Evolutionary conservation across 2,797 vertebrate genomes (phyloP).

Genomic region (Phataginus tricuspis): DNA sequence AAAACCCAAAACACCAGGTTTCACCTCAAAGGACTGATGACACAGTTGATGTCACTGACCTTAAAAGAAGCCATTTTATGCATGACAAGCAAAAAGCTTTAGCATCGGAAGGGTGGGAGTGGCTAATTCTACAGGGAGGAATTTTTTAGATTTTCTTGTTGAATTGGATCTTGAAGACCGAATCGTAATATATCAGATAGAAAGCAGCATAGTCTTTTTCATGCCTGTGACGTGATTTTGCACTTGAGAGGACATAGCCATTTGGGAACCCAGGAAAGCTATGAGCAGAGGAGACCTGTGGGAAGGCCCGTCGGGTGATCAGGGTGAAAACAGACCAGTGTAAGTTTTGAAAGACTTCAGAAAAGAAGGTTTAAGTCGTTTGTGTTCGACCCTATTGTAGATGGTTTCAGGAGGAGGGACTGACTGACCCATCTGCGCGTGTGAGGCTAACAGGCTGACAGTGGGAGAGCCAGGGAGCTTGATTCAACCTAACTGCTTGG

Average conservation of each 20-base stretch:
- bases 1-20: neutral
- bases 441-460: neutral
- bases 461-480: neutral
- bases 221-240: neutral
- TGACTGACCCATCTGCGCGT: neutral
- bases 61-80: rapidly evolving
- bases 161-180: neutral
- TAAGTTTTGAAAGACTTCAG: neutral
- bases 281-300: rapidly evolving
- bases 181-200: no score
- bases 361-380: neutral
- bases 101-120: neutral
- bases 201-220: no score
- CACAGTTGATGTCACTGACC: rapidly evolving
- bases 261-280: neutral
- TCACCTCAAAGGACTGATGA: neutral
- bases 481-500: rapidly evolving
- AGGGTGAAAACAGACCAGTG: neutral
- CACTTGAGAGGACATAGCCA: neutral
- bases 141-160: neutral
- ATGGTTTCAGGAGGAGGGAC: neutral
- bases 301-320: no score
- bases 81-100: no score
- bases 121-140: neutral
- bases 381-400: neutral